These are phyloP conservation scores for Vidua chalybeata DNA, from an alignment of 2,113 vertebrate species.

Conservation along the genomic window DNA sequence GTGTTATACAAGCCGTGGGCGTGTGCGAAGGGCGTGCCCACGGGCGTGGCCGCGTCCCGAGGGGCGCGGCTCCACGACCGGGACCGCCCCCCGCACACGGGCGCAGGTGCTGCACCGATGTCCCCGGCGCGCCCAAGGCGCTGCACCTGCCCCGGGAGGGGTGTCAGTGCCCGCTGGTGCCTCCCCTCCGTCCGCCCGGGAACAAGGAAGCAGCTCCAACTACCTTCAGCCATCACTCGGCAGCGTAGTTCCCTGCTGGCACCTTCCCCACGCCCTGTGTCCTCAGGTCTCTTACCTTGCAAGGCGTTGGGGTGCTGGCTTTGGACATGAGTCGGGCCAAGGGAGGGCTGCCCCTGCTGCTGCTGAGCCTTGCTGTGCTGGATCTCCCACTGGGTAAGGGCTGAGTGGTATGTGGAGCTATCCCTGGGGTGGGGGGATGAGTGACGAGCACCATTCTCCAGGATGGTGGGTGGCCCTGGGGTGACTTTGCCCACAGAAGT, in stretches of 20 bases:
- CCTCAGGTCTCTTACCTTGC: background rate
- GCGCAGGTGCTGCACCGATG: background rate
- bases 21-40: background rate
- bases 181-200: background rate
- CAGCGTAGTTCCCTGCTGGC: background rate
- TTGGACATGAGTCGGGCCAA: background rate
- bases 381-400: conserved; percentile 2
- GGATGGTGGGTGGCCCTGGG: background rate
- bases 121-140: background rate
- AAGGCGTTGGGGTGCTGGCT: background rate
- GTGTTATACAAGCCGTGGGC: conserved; percentile 15
- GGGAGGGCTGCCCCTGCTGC: background rate
- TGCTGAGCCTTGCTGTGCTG: background rate
- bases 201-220: background rate
- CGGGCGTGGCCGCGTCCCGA: background rate
- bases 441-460: fast-evolving
- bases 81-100: background rate
- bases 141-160: background rate
- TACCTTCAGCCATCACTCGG: background rate
- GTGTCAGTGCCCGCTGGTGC: background rate
- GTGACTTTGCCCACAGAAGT: background rate
- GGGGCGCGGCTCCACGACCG: background rate
- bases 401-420: background rate
- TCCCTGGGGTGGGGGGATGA: too few species aligned
- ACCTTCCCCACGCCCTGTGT: background rate